Conservation (phyloP, 2,797 vertebrate species). For the Danio jaintianensis region DNA sequence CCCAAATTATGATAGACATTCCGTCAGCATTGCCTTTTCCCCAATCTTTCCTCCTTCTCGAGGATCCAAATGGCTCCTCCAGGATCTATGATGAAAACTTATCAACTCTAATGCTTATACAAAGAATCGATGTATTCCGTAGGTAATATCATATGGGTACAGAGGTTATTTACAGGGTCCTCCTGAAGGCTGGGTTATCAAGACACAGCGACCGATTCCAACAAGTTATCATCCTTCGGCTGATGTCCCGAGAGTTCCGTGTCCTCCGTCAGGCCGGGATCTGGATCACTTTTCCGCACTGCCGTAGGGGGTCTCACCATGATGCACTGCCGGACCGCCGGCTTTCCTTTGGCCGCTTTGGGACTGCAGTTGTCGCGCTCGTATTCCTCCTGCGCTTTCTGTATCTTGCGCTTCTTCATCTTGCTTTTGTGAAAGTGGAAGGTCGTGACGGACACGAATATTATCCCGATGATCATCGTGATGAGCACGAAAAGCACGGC, state of each 20-base stretch:
- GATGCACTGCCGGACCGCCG: conserved; percentile 61
- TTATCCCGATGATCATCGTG: conserved; percentile 84
- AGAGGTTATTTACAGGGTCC: conserved; percentile 63
- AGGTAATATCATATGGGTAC: conserved; percentile 57
- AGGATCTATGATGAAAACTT: conserved; percentile 57
- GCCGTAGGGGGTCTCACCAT: conserved; percentile 66
- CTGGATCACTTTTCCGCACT: conserved; percentile 62
- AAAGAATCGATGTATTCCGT: conserved; percentile 57
- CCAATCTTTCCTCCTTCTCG: neutral
- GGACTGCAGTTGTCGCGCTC: conserved; percentile 85
- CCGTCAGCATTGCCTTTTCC: neutral
- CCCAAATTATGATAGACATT: neutral
- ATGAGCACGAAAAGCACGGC: conserved; percentile 85
- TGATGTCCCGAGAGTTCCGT: conserved; percentile 72
- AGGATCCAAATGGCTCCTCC: conserved; percentile 41
- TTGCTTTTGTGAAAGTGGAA: conserved; percentile 89
- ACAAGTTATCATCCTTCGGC: conserved; percentile 72
- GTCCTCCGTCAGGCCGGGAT: conserved; percentile 59
- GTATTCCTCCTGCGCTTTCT: conserved; percentile 88
- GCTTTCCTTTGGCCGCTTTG: conserved; percentile 59
- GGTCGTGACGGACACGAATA: conserved; percentile 85
- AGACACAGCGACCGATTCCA: conserved; percentile 86
- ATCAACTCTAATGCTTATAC: conserved; percentile 60
- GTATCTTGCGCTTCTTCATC: conserved; percentile 91
- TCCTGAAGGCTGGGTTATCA: conserved; percentile 72